Evolutionary conservation across 2,888 invertebrate species (phyloP).

Genomic region (Acanthosepion pharaonis): DNA sequence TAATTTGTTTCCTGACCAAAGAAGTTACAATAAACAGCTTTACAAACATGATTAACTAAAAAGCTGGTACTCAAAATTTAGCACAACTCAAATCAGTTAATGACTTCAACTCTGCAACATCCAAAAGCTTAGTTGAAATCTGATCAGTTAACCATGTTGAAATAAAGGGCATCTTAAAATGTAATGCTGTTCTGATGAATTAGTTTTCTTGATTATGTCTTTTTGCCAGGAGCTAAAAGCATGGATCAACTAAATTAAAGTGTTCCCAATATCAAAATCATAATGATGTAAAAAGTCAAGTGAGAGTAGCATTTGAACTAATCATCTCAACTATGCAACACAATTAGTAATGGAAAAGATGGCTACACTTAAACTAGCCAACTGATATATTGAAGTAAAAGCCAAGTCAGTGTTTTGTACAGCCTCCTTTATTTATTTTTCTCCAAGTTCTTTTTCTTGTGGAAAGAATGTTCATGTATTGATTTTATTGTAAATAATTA

Average conservation of each 20-base stretch:
- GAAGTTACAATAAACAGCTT: background rate
- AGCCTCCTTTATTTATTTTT: no score
- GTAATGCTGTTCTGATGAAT: background rate
- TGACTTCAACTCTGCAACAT: background rate
- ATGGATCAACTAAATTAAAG: background rate
- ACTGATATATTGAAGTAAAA: no score
- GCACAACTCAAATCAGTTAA: constrained; percentile 8
- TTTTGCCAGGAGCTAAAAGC: background rate
- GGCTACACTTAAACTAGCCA: no score
- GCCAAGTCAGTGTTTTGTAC: no score
- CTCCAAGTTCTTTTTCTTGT: no score
- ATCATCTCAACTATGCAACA: background rate
- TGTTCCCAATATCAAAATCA: background rate
- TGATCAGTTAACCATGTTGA: constrained; percentile 17
- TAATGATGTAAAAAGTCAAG: background rate
- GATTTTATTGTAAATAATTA: no score
- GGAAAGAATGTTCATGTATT: no score
- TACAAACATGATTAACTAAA: background rate
- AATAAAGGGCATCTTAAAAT: background rate
- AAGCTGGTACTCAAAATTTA: background rate
- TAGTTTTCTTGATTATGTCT: background rate
- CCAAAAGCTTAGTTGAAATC: background rate
- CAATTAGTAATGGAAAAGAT: no score
- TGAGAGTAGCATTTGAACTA: background rate
- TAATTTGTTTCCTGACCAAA: background rate